A percentile compares a stretch with the other conserved stretches of the same genome.
phyloP scores from a whole-genome alignment of 2,888 invertebrate genomes.

The Phaedon cochleariae region DNA sequence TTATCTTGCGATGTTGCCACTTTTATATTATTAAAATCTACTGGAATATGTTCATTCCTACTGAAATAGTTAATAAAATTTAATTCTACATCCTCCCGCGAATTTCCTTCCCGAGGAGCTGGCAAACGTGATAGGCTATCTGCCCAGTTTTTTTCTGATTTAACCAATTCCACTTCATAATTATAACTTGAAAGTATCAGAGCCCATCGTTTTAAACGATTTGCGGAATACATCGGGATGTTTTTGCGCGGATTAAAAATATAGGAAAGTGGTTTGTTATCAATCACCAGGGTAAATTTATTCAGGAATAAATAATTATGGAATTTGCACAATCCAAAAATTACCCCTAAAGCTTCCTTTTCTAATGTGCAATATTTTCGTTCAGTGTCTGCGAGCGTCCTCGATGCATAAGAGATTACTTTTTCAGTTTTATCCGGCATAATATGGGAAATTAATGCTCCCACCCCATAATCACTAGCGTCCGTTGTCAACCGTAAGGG shows the following conservation, averaged over 20 bases:
- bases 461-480: conserved; percentile 29
- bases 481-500: conserved; percentile 30
- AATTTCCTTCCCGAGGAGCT: neutral
- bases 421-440: conserved; percentile 9
- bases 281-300: too few species aligned
- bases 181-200: too few species aligned
- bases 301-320: too few species aligned
- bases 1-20: neutral
- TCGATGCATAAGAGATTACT: conserved; percentile 6
- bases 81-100: neutral
- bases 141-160: neutral
- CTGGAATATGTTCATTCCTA: neutral
- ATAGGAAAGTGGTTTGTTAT: too few species aligned
- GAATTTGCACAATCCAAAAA: too few species aligned
- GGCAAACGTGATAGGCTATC: neutral
- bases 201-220: too few species aligned
- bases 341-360: conserved; percentile 14
- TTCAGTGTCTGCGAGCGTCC: conserved; percentile 6
- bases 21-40: neutral
- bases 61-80: neutral
- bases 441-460: conserved; percentile 37
- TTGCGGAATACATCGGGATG: neutral
- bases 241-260: neutral
- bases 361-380: neutral
- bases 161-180: too few species aligned